Conservation (phyloP, 2,888 invertebrate species). For the Adelphocoris suturalis region DNA sequence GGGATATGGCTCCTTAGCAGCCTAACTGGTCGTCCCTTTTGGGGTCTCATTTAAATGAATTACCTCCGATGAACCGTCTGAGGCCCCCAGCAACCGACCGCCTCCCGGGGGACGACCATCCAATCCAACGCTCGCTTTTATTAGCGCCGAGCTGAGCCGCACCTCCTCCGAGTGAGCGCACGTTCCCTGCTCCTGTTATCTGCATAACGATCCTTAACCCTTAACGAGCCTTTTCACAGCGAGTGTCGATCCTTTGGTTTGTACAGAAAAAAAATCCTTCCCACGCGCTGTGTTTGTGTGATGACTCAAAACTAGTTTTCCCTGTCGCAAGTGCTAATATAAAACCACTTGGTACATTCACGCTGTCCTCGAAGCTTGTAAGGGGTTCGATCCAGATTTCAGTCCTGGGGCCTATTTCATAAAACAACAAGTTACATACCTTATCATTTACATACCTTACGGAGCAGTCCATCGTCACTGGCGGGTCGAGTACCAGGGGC, state of each 20-base stretch:
- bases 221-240: slow-evolving; percentile 64
- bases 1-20: slow-evolving; percentile 14
- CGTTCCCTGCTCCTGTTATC: slow-evolving; percentile 63
- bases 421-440: too few relatives aligned
- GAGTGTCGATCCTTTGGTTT: slow-evolving; percentile 45
- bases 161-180: slow-evolving; percentile 53
- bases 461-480: too few relatives aligned
- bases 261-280: slow-evolving; percentile 17
- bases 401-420: too few relatives aligned
- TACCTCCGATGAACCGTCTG: slow-evolving; percentile 3
- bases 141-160: slow-evolving; percentile 38
- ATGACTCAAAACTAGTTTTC: slow-evolving; percentile 49
- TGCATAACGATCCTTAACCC: slow-evolving; percentile 71
- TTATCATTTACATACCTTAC: too few relatives aligned
- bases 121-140: slow-evolving; percentile 66
- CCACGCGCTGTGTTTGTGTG: neutral
- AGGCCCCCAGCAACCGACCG: slow-evolving; percentile 11
- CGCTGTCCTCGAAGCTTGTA: neutral
- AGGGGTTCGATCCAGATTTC: too few relatives aligned
- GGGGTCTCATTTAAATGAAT: slow-evolving; percentile 34
- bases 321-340: neutral
- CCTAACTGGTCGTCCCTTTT: neutral
- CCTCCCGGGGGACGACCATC: slow-evolving; percentile 5
- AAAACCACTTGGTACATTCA: neutral
- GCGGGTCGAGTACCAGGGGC: too few relatives aligned